phyloP scores from a whole-genome alignment of 2,888 invertebrate species.

The Rotaria macrura region DNA sequence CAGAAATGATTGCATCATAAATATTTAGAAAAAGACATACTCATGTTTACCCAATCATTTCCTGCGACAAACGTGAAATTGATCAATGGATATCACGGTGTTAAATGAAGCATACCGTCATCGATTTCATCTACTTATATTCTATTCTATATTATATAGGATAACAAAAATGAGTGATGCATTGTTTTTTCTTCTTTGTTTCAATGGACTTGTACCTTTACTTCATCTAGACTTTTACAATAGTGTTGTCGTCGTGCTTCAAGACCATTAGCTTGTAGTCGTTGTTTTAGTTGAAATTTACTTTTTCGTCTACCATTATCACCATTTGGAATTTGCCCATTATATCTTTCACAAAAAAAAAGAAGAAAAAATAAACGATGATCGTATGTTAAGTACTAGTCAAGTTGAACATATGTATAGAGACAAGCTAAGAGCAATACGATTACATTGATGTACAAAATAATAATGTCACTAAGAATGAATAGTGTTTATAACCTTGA shows the following conservation, averaged over 20 bases:
- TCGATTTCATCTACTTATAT: not conserved
- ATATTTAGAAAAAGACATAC: no score
- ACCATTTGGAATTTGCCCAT: conserved; percentile 9
- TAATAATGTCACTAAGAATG: not conserved
- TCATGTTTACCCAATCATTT: no score
- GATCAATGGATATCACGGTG: no score
- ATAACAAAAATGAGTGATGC: no score
- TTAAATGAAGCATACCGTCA: no score
- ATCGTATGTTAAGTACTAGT: not conserved
- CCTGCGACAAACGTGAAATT: no score
- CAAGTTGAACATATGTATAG: not conserved
- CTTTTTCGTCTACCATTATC: not conserved
- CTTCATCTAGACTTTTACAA: conserved; percentile 84
- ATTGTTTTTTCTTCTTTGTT: not conserved
- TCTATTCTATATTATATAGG: no score
- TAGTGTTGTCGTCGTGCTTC: conserved; percentile 86
- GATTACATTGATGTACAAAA: not conserved
- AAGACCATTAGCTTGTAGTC: conserved; percentile 77
- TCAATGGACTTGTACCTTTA: conserved; percentile 50
- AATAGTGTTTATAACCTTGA: not conserved
- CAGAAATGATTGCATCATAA: no score
- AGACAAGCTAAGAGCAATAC: no score
- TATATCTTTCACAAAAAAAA: not conserved
- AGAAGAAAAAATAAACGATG: not conserved
- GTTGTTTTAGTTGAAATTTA: conserved; percentile 62